Evolutionary conservation across 2,113 vertebrate genomes (phyloP), one percentile per base, ranked within the genome.

Genomic region (Vulpes lagopus): DNA sequence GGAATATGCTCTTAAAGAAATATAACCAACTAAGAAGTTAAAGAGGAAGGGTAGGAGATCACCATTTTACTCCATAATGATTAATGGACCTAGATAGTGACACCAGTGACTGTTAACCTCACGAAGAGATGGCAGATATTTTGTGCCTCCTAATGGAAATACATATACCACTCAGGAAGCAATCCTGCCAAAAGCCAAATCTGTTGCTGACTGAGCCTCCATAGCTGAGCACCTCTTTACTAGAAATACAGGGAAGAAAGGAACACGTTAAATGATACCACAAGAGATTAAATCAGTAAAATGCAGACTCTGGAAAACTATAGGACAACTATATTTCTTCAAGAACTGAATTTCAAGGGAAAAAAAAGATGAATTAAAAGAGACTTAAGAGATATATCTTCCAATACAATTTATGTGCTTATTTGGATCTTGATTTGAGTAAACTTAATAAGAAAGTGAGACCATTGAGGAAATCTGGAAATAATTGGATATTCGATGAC

Each of bases 1-100:
- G 64, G 57, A 79, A 60, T 64, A 59, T 62, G 9, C 15, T 71
- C 81, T 92, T 96, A 89, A 96, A 78, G 88, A 78, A 84, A 22
- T 85, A 55, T 59, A 55, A 3, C 30, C 27, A 67, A 57, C 51
- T 67, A 93, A 22, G 51, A 59, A 90, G 53, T 53, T 79, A 35
- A 95, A 60, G 62, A 80, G 35, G 71, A 97, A 51, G 69, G 38
- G 30, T 55, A 85, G 11, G 74, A 16, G 25, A 27, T 38, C n/a
- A 32, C 53, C 10, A 32, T 81, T 94, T 89, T 67, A 27, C 10
- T 32, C 38, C 51, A 19, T 10, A 51, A 1, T 27, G 27, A 35
- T 81, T 1, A 15, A n/a, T 14, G 64, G 78, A 22, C 84, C 17
- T 69, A 69, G 43, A 25, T 19, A 85, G 1, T n/a, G 32, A 51